These are phyloP conservation scores for Vimba vimba DNA, from an alignment of 2,113 vertebrate species.

Conservation along the genomic window DNA sequence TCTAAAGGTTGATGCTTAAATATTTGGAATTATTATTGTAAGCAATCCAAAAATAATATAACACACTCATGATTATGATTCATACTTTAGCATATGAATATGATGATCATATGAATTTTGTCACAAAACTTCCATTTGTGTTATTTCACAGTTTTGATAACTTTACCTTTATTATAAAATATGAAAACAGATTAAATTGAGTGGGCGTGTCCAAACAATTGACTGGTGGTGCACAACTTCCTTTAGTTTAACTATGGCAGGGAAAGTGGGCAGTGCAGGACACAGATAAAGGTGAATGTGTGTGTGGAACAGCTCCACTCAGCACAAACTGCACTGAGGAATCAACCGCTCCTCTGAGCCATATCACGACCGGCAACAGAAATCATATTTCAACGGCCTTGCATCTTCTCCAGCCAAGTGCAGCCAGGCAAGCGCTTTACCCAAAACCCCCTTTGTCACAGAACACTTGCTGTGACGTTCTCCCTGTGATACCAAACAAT, in stretches of 20 bases:
- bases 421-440: conserved; percentile 29
- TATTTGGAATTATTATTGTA: too few relatives aligned
- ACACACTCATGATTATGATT: too few relatives aligned
- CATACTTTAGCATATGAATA: too few relatives aligned
- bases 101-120: too few relatives aligned
- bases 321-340: conserved; percentile 9
- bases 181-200: too few relatives aligned
- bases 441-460: conserved; percentile 42
- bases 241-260: neutral
- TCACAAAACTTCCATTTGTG: too few relatives aligned
- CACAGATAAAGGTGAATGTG: conserved; percentile 5
- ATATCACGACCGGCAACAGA: conserved; percentile 42
- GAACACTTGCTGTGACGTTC: neutral
- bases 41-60: too few relatives aligned
- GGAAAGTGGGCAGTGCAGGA: neutral
- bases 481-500: conserved; percentile 7
- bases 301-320: conserved; percentile 39
- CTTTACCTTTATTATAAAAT: too few relatives aligned
- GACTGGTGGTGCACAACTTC: too few relatives aligned
- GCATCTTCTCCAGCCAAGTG: conserved; percentile 36
- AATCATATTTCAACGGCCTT: conserved; percentile 53
- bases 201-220: too few relatives aligned
- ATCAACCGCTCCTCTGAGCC: conserved; percentile 37
- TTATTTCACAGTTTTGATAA: too few relatives aligned
- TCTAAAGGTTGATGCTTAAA: too few relatives aligned